A percentile compares a stretch with the other conserved stretches of the same genome.
Conservation (phyloP, 2,797 vertebrate genomes). For the Podarcis siculus region DNA sequence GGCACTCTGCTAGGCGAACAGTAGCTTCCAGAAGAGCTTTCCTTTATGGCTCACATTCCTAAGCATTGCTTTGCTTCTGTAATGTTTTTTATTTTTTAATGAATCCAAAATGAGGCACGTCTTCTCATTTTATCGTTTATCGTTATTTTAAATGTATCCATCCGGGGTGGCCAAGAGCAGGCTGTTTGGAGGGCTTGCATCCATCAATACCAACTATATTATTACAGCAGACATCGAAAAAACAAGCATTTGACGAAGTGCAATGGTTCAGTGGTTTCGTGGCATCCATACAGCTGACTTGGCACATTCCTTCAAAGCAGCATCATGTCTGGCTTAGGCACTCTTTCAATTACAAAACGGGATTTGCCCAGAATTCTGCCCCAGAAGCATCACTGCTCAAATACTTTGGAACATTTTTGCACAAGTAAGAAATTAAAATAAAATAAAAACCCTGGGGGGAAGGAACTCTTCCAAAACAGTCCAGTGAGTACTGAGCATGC, state of each 20-base stretch:
- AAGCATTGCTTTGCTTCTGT: background rate
- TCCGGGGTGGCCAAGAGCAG: background rate
- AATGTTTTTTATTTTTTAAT: background rate
- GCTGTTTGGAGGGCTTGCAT: background rate
- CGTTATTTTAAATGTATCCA: background rate
- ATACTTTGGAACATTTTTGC: conserved; percentile 11
- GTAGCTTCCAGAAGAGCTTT: background rate
- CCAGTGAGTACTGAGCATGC: background rate
- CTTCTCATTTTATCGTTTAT: background rate
- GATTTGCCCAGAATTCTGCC: conserved; percentile 5
- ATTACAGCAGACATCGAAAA: background rate
- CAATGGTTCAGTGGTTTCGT: conserved; percentile 17
- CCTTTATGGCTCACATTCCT: background rate
- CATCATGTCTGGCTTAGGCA: conserved; percentile 4
- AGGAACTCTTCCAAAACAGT: too few species aligned
- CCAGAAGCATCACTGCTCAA: background rate
- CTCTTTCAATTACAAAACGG: conserved; percentile 1
- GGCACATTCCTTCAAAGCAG: conserved; percentile 25
- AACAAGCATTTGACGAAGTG: conserved; percentile 12
- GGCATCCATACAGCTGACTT: conserved; percentile 12
- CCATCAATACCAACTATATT: background rate
- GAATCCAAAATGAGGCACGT: background rate
- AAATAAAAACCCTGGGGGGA: too few species aligned
- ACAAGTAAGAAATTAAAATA: background rate
- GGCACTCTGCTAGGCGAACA: background rate